Conservation (phyloP, 2,888 invertebrate species). For the Oligia strigilis region DNA sequence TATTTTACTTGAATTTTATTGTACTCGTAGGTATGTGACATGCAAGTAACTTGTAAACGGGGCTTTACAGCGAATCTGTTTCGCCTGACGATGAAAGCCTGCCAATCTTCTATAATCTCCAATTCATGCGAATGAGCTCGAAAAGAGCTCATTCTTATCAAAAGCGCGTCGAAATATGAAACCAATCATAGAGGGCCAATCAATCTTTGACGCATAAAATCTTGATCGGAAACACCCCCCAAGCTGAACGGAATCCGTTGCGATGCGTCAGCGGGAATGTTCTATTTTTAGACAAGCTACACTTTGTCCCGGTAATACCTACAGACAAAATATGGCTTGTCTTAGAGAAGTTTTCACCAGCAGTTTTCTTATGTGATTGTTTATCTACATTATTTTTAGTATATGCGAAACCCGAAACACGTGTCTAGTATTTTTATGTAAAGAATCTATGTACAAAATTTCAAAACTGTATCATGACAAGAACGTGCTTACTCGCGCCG, state of each 20-base stretch:
- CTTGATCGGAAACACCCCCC: slow-evolving; percentile 23
- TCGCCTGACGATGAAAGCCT: background rate
- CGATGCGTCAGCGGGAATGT: background rate
- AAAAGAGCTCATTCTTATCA: background rate
- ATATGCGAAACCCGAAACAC: too few species aligned
- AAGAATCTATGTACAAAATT: too few species aligned
- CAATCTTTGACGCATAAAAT: slow-evolving; percentile 31
- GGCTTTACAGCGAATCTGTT: background rate
- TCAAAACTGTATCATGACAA: too few species aligned
- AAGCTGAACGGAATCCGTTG: slow-evolving; percentile 10
- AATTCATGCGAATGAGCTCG: background rate
- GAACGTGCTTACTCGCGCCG: too few species aligned
- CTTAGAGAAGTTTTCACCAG: background rate
- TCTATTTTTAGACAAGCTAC: slow-evolving; percentile 26
- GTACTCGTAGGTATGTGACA: background rate
- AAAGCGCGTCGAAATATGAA: slow-evolving; percentile 27
- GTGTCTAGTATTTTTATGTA: too few species aligned
- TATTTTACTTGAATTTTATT: background rate
- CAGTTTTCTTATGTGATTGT: too few species aligned
- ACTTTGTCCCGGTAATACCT: background rate
- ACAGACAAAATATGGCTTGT: background rate
- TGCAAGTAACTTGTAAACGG: background rate
- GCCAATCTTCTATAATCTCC: background rate
- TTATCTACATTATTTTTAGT: background rate
- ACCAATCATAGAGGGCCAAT: slow-evolving; percentile 38